phyloP scores from a whole-genome alignment of 2,888 invertebrate genomes.

The Choristoneura rosaceana region DNA sequence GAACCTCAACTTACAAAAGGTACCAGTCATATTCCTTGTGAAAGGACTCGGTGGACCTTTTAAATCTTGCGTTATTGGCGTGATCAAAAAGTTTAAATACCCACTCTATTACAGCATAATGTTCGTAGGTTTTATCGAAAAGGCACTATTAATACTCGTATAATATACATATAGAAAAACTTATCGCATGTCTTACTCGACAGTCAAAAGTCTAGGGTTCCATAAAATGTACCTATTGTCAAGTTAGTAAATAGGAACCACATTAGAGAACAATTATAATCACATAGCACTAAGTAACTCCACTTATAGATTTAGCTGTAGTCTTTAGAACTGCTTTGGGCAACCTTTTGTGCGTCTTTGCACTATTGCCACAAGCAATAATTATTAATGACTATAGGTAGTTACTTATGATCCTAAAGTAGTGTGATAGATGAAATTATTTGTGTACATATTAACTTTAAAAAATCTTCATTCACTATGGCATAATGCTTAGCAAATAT shows the following conservation, averaged over 20 bases:
- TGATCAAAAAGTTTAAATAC: background rate
- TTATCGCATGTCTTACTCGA: conserved; percentile 19
- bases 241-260: conserved; percentile 21
- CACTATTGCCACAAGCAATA: conserved; percentile 37
- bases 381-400: conserved; percentile 11
- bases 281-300: conserved; percentile 32
- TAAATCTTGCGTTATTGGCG: background rate
- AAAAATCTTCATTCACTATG: conserved; percentile 22
- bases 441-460: conserved; percentile 15
- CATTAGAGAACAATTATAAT: conserved; percentile 6
- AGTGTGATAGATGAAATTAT: background rate
- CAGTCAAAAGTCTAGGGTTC: background rate
- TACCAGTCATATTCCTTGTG: conserved; percentile 18
- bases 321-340: conserved; percentile 30
- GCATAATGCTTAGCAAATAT: conserved; percentile 23
- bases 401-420: conserved; percentile 6
- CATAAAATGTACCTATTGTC: conserved; percentile 9
- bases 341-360: conserved; percentile 28
- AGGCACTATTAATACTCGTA: background rate
- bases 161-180: background rate
- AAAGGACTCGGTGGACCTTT: conserved; percentile 12
- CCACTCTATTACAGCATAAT: background rate
- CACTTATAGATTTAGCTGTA: conserved; percentile 34
- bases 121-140: background rate
- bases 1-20: background rate